Evolutionary conservation across 2,797 vertebrate genomes (phyloP).

Genomic region (Kryptopterus vitreolus): DNA sequence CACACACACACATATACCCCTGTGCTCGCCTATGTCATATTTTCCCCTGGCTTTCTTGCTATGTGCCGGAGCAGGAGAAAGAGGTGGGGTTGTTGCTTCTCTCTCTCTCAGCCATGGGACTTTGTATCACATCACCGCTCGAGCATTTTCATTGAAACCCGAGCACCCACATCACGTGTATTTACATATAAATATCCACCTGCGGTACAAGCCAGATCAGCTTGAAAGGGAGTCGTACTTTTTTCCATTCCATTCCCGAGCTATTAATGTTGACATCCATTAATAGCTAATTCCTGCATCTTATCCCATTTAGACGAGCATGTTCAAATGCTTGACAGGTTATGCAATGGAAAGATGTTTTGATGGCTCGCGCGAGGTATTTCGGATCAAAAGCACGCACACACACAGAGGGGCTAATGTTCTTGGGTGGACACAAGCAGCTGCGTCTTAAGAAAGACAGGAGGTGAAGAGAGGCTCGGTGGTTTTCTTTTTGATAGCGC

Average conservation of each 20-base stretch:
- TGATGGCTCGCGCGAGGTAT: constrained; percentile 37
- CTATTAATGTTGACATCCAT: constrained; percentile 55
- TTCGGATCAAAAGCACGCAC: not conserved
- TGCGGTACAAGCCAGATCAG: constrained; percentile 46
- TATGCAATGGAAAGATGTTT: constrained; percentile 54
- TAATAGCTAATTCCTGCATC: constrained; percentile 56
- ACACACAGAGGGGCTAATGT: constrained; percentile 7
- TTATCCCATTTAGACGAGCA: constrained; percentile 48
- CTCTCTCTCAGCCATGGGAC: constrained; percentile 52
- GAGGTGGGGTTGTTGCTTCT: constrained; percentile 42
- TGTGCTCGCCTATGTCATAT: constrained; percentile 52
- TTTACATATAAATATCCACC: constrained; percentile 57
- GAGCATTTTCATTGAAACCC: constrained; percentile 70
- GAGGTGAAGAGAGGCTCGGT: constrained; percentile 34
- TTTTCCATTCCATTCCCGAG: constrained; percentile 61
- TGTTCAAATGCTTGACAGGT: constrained; percentile 44
- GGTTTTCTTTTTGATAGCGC: constrained; percentile 20
- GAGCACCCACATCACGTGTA: constrained; percentile 60
- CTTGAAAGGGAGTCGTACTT: constrained; percentile 42
- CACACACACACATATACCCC: constrained; percentile 19
- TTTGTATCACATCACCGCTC: constrained; percentile 60
- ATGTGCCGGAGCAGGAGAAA: constrained; percentile 25
- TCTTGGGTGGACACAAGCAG: constrained; percentile 32
- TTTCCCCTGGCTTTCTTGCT: constrained; percentile 50
- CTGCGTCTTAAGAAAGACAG: constrained; percentile 7